Evolutionary conservation across 2,888 invertebrate genomes (phyloP), one percentile per base, ranked within the genome.

Genomic region (Lathronympha strigana): DNA sequence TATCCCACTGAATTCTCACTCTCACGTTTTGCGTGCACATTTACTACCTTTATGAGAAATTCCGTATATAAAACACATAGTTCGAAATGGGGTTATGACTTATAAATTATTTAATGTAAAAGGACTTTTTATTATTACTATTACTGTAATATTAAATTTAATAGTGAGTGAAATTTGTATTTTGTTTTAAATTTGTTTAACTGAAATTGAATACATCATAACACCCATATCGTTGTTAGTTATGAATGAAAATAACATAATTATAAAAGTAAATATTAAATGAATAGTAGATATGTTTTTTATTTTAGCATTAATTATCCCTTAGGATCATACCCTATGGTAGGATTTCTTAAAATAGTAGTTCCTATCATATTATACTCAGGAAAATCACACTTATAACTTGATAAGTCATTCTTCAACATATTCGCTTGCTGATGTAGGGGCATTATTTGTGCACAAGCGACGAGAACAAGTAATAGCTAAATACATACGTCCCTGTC

Each of bases 201-300:
- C 88, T 87, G 91, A 88, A 89, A 90, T 90, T 90, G 87, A 90
- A 87, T 89, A 89, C 88, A 90, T 91, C 87, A 87, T 92, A 92
- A 92, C 92, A 90, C 90, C 88, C 92, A 91, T 92, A 92, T 92
- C 92, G 92, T 92, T 92, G 91, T 92, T 92, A 92, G 92, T 92
- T 91, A 92, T 90, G 92, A 91, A 92, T 91, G 91, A 90, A 89
- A 91, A 91, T 92, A 92, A 92, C 92, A 90, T 90, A 89, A 90
- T 92, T 91, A 92, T 92, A 90, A 92, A 91, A 91, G 90, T 92
- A 92, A 91, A 91, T 90, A 92, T 92, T 91, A 91, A 91, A 90
- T 91, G 90, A 91, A 90, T 92, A 92, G 91, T 90, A 89, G 77
- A 76, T 77, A 80, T 85, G 84, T 82, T 76, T 85, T 90, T 90